phyloP scores from a whole-genome alignment of 2,888 invertebrate genomes.

The Morpho helenor region DNA sequence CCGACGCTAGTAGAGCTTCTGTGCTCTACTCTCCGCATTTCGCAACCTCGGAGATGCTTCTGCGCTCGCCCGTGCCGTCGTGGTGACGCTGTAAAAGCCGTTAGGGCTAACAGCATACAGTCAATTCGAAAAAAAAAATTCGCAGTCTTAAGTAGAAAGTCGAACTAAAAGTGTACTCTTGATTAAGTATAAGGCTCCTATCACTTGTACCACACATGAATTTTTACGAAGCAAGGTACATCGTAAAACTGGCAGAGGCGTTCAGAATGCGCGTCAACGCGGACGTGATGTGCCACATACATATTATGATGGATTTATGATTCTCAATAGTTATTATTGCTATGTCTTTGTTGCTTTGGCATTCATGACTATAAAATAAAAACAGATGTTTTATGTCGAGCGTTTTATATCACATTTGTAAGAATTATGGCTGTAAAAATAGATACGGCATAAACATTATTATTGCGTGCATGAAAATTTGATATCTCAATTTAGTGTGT shows the following conservation, averaged over 20 bases:
- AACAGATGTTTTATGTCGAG: slow-evolving; percentile 7
- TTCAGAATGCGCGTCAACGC: slow-evolving; percentile 44
- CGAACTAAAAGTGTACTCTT: too few species aligned
- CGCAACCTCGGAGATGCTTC: too few species aligned
- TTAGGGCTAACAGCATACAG: too few species aligned
- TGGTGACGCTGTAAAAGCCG: too few species aligned
- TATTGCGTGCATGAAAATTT: too few species aligned
- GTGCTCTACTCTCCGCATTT: too few species aligned
- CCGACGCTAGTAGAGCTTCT: too few species aligned
- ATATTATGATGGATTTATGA: slow-evolving; percentile 62
- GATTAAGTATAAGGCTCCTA: not conserved
- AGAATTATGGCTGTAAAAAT: not conserved
- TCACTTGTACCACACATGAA: slow-evolving; percentile 34
- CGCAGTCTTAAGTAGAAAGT: too few species aligned
- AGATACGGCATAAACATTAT: not conserved
- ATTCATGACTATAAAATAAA: slow-evolving; percentile 20
- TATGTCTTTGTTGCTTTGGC: slow-evolving; percentile 22
- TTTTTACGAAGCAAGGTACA: slow-evolving; percentile 56
- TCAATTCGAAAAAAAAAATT: too few species aligned
- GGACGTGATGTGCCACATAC: slow-evolving; percentile 66
- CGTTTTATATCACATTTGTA: slow-evolving; percentile 14
- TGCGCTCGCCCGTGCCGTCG: too few species aligned
- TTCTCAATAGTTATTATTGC: slow-evolving; percentile 47
- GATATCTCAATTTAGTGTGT: too few species aligned
- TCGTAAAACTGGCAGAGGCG: slow-evolving; percentile 56